Evolutionary conservation across 92 coral and sea anemone genomes (phyloP).

Genomic region (Porites rus): DNA sequence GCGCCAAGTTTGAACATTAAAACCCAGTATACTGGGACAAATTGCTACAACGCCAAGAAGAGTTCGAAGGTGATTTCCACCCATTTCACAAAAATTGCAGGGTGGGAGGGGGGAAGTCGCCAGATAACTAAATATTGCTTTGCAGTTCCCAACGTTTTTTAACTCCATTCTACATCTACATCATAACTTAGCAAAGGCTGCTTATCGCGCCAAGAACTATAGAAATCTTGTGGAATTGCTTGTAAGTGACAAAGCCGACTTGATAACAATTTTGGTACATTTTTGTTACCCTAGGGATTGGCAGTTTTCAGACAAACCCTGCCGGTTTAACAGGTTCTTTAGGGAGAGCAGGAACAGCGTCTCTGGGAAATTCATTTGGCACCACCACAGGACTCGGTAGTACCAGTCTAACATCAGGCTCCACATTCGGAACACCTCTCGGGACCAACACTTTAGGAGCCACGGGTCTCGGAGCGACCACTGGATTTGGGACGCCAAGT

Average conservation of each 20-base stretch:
- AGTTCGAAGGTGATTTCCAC: too few species aligned
- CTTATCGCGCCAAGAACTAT: too few species aligned
- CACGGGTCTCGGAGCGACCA: constrained; percentile 65
- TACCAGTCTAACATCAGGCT: constrained; percentile 8
- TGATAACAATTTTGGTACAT: neutral
- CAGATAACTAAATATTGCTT: too few species aligned
- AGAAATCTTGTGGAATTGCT: too few species aligned
- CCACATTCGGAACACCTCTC: constrained; percentile 42
- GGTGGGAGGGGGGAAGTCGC: too few species aligned
- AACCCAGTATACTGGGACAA: too few species aligned
- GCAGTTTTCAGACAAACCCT: constrained; percentile 26
- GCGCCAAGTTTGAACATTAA: too few species aligned
- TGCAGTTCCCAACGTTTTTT: too few species aligned
- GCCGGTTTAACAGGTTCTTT: constrained; percentile 23
- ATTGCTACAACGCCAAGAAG: too few species aligned
- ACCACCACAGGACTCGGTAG: constrained; percentile 26
- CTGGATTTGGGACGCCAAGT: constrained; percentile 65
- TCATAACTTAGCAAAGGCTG: too few species aligned
- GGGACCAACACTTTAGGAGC: constrained; percentile 64
- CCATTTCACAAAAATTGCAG: too few species aligned
- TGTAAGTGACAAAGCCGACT: neutral
- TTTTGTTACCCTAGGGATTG: neutral
- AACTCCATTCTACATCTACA: too few species aligned
- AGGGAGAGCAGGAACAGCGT: constrained; percentile 29
- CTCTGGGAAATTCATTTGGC: constrained; percentile 47